Base-by-base conservation (phyloP, 2,888 invertebrate genomes). In the Agrotis clavis region DNA sequence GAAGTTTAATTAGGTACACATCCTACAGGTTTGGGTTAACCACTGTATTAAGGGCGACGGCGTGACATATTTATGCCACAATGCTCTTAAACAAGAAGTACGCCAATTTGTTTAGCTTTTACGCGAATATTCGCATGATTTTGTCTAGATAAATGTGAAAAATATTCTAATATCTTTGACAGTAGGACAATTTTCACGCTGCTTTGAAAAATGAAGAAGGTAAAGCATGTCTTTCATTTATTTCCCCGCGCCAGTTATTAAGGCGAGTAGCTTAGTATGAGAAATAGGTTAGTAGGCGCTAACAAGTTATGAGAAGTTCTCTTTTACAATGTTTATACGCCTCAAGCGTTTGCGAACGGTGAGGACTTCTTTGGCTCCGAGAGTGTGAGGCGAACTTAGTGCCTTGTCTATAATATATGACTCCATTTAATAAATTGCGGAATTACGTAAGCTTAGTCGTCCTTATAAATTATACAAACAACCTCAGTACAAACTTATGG, bases 221-320 rank as follows among this genome's bases (percentile, higher is more conserved):
- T 67, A 77, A 77, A 67, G 21, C 67, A 67, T 77, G 56, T 65
- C 56, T 71, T 71, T 67, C 63, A 71, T 77, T 81, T 65, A 64
- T 77, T 57, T 60, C 50, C 53, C 45, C 47, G 19, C 71, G 56
- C 50, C 61, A 57, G 78, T 71, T 82, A 82, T 67, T 77, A 77
- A 64, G 48, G 30, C n/a, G 62, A 67, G 74, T 62, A 77, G 64
- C 53, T 71, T 62, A 79, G 78, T 65, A 70, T 63, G 73, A 84
- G 73, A 79, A 82, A 83, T 85, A 71, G 83, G 76, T 79, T 79
- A 79, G 62, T 82, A 75, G 76, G 73, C 64, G 68, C 64, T 53
- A 82, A 71, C 85, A 84, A 82, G 69, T 76, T 76, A 63, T 64
- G 71, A 69, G 70, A 67, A 83, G 71, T 71, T 63, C 51, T 60